Evolutionary conservation across 2,797 vertebrate genomes (phyloP).

Genomic region (Myotis vivesi): DNA sequence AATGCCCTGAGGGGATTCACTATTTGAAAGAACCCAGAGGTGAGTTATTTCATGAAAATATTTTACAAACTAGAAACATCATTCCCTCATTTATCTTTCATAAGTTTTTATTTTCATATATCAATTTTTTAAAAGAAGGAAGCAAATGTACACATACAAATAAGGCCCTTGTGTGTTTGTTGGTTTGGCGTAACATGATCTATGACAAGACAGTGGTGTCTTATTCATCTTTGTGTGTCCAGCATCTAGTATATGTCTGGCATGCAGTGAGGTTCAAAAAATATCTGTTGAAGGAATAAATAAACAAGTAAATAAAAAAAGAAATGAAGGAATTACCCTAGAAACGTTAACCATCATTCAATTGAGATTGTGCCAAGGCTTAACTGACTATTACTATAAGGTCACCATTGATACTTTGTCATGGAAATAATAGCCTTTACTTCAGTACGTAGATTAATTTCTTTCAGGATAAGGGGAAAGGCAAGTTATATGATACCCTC

Average conservation of each 20-base stretch:
- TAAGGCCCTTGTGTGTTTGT: not conserved
- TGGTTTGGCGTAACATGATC: not conserved
- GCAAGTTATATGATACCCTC: slow-evolving; percentile 55
- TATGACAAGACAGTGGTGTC: slow-evolving; percentile 1
- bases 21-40: slow-evolving; percentile 37
- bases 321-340: slow-evolving; percentile 14
- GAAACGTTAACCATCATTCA: not conserved
- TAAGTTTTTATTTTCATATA: slow-evolving; percentile 54
- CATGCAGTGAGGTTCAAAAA: not conserved
- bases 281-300: slow-evolving; percentile 22
- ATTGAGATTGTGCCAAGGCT: not conserved
- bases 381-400: not conserved
- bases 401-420: slow-evolving; percentile 49
- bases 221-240: slow-evolving; percentile 9
- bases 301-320: slow-evolving; percentile 5
- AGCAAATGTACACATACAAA: slow-evolving; percentile 2
- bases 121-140: slow-evolving; percentile 43
- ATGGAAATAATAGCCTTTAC: not conserved
- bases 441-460: slow-evolving; percentile 36
- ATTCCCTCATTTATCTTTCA: slow-evolving; percentile 52
- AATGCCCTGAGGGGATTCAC: not conserved
- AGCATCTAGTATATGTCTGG: not conserved
- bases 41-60: slow-evolving; percentile 18
- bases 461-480: slow-evolving; percentile 46
- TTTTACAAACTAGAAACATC: slow-evolving; percentile 42